Conservation (phyloP, 2,888 invertebrate genomes). For the Macrophya annulata region DNA sequence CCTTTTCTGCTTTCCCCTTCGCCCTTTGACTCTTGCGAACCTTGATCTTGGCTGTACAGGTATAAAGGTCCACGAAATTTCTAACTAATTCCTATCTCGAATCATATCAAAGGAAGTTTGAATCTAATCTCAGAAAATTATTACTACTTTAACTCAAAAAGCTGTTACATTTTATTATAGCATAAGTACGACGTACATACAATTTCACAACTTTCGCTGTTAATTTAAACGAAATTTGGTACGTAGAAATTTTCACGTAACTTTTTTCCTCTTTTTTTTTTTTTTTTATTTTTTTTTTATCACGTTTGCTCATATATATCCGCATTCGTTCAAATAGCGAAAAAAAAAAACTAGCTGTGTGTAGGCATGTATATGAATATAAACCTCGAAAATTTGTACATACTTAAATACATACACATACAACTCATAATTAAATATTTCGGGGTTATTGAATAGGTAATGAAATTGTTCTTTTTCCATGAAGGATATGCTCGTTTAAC, state of each 20-base stretch:
- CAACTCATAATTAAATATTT: not conserved
- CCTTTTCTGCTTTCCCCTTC: not conserved
- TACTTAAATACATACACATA: too few species aligned
- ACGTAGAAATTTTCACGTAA: not conserved
- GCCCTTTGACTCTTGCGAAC: not conserved
- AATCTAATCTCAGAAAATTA: not conserved
- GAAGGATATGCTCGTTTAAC: not conserved
- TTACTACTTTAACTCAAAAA: not conserved
- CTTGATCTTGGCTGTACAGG: not conserved
- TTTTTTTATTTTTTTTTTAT: not conserved
- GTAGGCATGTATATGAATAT: not conserved
- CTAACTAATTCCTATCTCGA: not conserved
- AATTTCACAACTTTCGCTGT: not conserved
- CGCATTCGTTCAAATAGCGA: not conserved
- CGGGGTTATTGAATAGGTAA: not conserved
- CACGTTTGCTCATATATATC: not conserved
- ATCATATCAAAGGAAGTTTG: not conserved
- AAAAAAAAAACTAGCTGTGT: too few species aligned
- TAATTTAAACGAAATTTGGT: not conserved
- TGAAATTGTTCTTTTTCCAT: not conserved
- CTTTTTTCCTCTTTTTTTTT: not conserved
- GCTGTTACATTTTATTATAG: not conserved
- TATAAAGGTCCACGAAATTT: not conserved
- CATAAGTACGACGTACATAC: not conserved
- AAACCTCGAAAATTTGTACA: not conserved